Evolutionary conservation across 2,888 invertebrate genomes (phyloP), one percentile per base, ranked within the genome.

Genomic region (Horisme vitalbata): DNA sequence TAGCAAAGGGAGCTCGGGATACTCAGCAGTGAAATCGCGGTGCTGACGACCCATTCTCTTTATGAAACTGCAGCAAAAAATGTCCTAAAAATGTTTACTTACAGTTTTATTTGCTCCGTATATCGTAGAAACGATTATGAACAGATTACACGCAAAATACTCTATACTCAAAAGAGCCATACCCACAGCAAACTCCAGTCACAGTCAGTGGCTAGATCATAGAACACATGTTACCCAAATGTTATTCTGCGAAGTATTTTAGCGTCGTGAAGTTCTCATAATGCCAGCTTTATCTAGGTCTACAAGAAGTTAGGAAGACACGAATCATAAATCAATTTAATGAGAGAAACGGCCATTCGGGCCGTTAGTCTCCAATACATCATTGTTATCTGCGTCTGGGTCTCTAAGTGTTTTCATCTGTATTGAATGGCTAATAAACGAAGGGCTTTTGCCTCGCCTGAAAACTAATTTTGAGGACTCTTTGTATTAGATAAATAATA

Each of bases 141-240:
- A n/a, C n/a, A n/a, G n/a, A n/a, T n/a, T n/a, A n/a, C n/a, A n/a
- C n/a, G n/a, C n/a, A n/a, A n/a, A n/a, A n/a, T n/a, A n/a, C n/a
- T n/a, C n/a, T n/a, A n/a, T n/a, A n/a, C n/a, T n/a, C n/a, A n/a
- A n/a, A n/a, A n/a, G n/a, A n/a, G n/a, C n/a, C n/a, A n/a, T n/a
- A n/a, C n/a, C n/a, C 6, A 18, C 18, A 18, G 10, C 8, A 30
- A 14, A 11, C 6, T 11, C 26, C 3, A 0, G 6, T n/a, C 34
- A 2, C 24, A 20, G 26, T 31, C 14, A 21, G 10, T 12, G 34
- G 38, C 34, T 49, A 41, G 39, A 24, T 24, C 24, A 18, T 4
- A 23, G 10, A 9, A 3, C 11, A 26, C 10, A 24, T 70, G 71
- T 53, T 63, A 18, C 43, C 41, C 64, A 64, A 69, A 65, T 68